Conservation (phyloP, 2,113 vertebrate species). For the Saguinus midas region DNA sequence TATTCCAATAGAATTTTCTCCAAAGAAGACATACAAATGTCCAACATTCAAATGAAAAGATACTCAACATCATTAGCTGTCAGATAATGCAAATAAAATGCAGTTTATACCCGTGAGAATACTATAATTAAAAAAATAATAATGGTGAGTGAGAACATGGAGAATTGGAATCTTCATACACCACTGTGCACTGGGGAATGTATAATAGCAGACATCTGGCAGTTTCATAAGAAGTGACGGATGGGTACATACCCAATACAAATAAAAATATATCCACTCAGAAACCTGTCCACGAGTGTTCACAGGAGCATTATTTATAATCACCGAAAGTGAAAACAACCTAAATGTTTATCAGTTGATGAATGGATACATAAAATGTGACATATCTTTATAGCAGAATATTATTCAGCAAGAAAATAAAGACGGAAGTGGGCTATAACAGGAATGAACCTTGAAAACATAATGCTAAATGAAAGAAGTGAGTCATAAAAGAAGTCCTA, state of each 20-base stretch:
- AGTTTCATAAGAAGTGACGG: background rate
- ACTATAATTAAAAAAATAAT: background rate
- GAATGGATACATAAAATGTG: too few relatives aligned
- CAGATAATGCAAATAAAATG: background rate
- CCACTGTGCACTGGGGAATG: background rate
- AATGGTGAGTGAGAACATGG: fast-evolving
- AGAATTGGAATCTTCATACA: fast-evolving
- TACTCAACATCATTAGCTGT: background rate
- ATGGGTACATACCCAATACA: fast-evolving
- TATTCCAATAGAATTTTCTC: background rate
- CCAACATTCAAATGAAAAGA: background rate
- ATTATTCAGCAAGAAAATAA: background rate
- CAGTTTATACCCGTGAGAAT: background rate
- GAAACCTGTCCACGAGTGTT: background rate
- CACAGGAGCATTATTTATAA: too few relatives aligned
- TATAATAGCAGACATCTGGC: too few relatives aligned
- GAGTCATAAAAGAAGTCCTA: background rate
- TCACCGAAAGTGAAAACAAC: background rate
- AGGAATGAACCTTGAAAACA: background rate
- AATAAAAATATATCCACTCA: background rate
- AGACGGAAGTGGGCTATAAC: fast-evolving
- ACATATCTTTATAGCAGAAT: fast-evolving
- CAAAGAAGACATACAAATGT: background rate
- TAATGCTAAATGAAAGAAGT: background rate
- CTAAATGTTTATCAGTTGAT: background rate